Evolutionary conservation across 2,113 vertebrate species (phyloP).

Genomic region (Phocoena sinus): DNA sequence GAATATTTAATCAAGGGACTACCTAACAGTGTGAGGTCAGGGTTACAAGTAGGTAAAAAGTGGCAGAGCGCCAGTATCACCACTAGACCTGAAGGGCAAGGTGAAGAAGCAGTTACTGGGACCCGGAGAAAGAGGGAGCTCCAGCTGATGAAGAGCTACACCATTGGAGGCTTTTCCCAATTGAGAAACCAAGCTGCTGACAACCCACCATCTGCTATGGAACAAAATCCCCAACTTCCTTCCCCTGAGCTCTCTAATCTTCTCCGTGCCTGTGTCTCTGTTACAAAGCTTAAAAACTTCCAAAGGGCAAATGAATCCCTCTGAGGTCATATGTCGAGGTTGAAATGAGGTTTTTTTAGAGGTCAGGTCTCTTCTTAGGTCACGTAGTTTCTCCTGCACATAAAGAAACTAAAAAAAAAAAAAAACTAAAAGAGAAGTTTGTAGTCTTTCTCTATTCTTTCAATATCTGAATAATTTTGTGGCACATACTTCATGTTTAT

Average conservation of each 20-base stretch:
- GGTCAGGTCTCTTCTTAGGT: not conserved
- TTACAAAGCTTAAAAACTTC: not conserved
- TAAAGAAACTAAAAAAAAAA: not conserved
- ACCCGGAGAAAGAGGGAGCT: not conserved
- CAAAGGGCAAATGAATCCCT: not conserved
- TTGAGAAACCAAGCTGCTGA: not conserved
- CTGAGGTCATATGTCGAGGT: not conserved
- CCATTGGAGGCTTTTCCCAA: not conserved
- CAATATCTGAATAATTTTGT: not conserved
- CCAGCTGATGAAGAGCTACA: rapidly evolving
- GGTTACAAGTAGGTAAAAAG: not conserved
- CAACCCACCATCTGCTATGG: not conserved
- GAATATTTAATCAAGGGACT: not conserved
- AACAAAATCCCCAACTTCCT: not conserved
- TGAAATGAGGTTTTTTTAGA: not conserved
- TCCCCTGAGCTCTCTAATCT: not conserved
- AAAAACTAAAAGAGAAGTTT: not conserved
- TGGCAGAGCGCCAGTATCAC: rapidly evolving
- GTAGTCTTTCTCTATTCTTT: not conserved
- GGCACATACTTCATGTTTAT: not conserved
- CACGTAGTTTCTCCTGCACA: not conserved
- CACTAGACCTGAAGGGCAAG: not conserved
- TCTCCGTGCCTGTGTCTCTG: not conserved
- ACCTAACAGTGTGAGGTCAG: not conserved
- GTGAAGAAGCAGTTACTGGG: not conserved